These are phyloP conservation scores for Yponomeuta evonymella DNA, from an alignment of 2,888 invertebrate species.

Conservation along the genomic window DNA sequence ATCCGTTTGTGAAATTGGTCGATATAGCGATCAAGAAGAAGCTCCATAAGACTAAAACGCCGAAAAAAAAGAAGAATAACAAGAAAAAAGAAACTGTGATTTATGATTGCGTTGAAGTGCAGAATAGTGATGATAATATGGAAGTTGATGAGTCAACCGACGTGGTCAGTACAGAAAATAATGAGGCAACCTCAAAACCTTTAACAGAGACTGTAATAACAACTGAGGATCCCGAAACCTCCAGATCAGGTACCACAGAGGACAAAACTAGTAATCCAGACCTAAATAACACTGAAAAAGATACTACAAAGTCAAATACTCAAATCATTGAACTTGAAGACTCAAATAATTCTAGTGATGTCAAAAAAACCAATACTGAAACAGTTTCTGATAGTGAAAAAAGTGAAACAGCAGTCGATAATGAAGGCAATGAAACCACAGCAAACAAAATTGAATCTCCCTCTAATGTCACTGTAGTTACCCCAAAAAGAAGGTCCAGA, in stretches of 20 bases:
- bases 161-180: slow-evolving; percentile 18
- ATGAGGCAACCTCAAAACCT: not conserved
- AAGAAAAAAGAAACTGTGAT: slow-evolving; percentile 9
- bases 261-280: not conserved
- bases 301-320: not conserved
- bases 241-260: not conserved
- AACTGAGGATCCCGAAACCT: not conserved
- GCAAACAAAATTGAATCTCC: slow-evolving; percentile 18
- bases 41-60: slow-evolving; percentile 40
- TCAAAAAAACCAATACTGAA: not conserved
- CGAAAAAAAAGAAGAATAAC: slow-evolving; percentile 41
- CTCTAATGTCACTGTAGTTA: slow-evolving; percentile 23
- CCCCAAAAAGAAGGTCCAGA: slow-evolving; percentile 45
- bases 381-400: slow-evolving; percentile 18
- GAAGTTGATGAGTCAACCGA: slow-evolving; percentile 21
- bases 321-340: slow-evolving; percentile 26
- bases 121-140: slow-evolving; percentile 30
- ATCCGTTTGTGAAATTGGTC: slow-evolving; percentile 63
- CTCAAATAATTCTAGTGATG: slow-evolving; percentile 24
- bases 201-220: slow-evolving; percentile 6
- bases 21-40: slow-evolving; percentile 63
- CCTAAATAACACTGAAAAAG: not conserved
- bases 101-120: slow-evolving; percentile 19
- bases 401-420: slow-evolving; percentile 16
- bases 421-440: slow-evolving; percentile 18